Conservation (phyloP, 1,140 invertebrate species). For the Drosophila miranda region DNA sequence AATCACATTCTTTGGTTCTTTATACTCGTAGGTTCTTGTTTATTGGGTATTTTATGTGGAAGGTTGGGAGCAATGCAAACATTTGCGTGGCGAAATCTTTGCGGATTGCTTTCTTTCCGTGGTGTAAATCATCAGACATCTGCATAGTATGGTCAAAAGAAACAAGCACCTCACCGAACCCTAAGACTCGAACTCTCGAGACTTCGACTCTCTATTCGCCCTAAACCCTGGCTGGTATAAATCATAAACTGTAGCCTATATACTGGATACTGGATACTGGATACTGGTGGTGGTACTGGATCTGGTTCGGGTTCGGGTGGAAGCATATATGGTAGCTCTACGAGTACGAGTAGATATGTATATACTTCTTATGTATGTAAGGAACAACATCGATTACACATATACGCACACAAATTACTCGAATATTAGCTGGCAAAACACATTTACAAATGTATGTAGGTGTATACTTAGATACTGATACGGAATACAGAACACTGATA, state of each 20-base stretch:
- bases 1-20: slow-evolving; percentile 9
- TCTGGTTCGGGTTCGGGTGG: background rate
- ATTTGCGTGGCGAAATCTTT: slow-evolving; percentile 45
- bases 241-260: background rate
- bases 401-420: slow-evolving; percentile 37
- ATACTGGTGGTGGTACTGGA: background rate
- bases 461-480: slow-evolving; percentile 33
- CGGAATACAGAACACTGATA: slow-evolving; percentile 1
- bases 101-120: slow-evolving; percentile 37
- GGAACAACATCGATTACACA: slow-evolving; percentile 34
- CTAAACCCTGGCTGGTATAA: background rate
- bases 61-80: slow-evolving; percentile 58
- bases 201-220: too few species aligned
- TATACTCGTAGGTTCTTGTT: slow-evolving; percentile 3
- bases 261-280: too few species aligned
- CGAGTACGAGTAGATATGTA: too few species aligned
- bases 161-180: slow-evolving; percentile 44
- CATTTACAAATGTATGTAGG: slow-evolving; percentile 29
- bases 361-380: background rate
- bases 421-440: slow-evolving; percentile 18
- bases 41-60: slow-evolving; percentile 13
- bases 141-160: slow-evolving; percentile 82
- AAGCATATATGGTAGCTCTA: background rate
- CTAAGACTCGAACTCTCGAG: background rate
- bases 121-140: slow-evolving; percentile 80